These are phyloP conservation scores for Sorex araneus DNA, from an alignment of 2,113 vertebrate species.

Conservation along the genomic window DNA sequence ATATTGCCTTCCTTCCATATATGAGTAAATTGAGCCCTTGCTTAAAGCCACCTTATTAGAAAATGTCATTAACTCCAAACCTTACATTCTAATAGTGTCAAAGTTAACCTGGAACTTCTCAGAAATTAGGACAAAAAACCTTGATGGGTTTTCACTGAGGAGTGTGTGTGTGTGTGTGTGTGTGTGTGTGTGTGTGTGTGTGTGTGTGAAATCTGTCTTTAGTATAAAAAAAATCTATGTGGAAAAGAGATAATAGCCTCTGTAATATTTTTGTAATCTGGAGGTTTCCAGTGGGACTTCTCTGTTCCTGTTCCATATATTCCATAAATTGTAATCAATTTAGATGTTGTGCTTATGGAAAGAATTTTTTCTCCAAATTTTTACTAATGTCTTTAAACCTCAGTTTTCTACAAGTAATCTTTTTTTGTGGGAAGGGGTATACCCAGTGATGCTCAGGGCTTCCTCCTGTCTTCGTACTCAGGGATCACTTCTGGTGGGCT, in stretches of 20 bases:
- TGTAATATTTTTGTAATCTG: background rate
- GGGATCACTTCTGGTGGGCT: too few relatives aligned
- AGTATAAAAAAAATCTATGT: background rate
- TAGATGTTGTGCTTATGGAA: too few relatives aligned
- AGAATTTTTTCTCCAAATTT: background rate
- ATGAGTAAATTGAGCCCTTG: background rate
- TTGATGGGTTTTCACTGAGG: background rate
- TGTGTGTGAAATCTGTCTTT: background rate
- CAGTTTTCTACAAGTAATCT: too few relatives aligned
- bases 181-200: too few relatives aligned
- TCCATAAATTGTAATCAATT: too few relatives aligned
- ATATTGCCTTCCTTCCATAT: background rate
- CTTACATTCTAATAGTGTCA: background rate
- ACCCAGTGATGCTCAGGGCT: too few relatives aligned
- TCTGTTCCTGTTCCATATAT: too few relatives aligned
- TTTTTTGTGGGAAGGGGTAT: too few relatives aligned
- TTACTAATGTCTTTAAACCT: too few relatives aligned
- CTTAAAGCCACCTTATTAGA: background rate
- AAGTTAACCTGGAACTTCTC: background rate
- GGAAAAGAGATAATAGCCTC: background rate
- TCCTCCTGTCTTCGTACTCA: too few relatives aligned
- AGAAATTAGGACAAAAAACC: background rate
- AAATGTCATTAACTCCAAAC: background rate
- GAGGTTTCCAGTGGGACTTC: too few relatives aligned
- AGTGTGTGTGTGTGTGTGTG: too few relatives aligned